Conservation (phyloP, 2,888 invertebrate genomes). For the Lacanobia wlatinum region DNA sequence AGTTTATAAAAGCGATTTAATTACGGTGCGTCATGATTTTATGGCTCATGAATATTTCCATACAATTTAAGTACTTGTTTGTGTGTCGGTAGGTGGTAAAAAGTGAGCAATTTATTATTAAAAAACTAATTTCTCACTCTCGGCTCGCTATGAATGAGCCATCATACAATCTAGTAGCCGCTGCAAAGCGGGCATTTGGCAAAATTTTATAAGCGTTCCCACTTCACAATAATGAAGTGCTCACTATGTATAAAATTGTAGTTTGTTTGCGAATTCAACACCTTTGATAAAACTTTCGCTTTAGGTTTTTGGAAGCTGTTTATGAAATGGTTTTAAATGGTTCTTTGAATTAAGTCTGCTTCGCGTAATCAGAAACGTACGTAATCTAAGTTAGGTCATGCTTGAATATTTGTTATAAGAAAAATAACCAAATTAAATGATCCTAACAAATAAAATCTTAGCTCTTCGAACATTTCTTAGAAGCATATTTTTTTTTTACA, state of each 20-base stretch:
- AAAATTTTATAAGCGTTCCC: slow-evolving; percentile 61
- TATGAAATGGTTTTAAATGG: not conserved
- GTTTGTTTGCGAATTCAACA: slow-evolving; percentile 52
- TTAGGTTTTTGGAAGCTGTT: slow-evolving; percentile 1
- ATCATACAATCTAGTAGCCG: slow-evolving; percentile 60
- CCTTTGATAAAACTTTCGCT: slow-evolving; percentile 46
- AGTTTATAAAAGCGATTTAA: slow-evolving; percentile 49
- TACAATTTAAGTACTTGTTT: slow-evolving; percentile 24
- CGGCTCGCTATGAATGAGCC: slow-evolving; percentile 60
- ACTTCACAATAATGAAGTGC: slow-evolving; percentile 63
- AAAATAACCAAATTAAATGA: no score
- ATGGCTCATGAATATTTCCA: slow-evolving; percentile 32
- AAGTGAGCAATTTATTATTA: slow-evolving; percentile 56
- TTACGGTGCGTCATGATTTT: slow-evolving; percentile 35
- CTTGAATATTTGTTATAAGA: not conserved
- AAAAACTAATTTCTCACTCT: slow-evolving; percentile 66
- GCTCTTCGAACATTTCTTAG: slow-evolving; percentile 2
- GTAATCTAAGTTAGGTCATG: not conserved
- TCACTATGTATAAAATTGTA: slow-evolving; percentile 57
- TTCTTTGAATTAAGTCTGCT: slow-evolving; percentile 2
- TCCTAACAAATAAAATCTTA: not conserved
- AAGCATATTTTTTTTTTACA: slow-evolving; percentile 8
- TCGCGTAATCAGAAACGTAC: not conserved
- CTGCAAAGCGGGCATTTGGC: slow-evolving; percentile 47
- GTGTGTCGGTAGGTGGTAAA: slow-evolving; percentile 37